phyloP scores from a whole-genome alignment of 2,113 vertebrate species.

The Pachycephala philippinensis region DNA sequence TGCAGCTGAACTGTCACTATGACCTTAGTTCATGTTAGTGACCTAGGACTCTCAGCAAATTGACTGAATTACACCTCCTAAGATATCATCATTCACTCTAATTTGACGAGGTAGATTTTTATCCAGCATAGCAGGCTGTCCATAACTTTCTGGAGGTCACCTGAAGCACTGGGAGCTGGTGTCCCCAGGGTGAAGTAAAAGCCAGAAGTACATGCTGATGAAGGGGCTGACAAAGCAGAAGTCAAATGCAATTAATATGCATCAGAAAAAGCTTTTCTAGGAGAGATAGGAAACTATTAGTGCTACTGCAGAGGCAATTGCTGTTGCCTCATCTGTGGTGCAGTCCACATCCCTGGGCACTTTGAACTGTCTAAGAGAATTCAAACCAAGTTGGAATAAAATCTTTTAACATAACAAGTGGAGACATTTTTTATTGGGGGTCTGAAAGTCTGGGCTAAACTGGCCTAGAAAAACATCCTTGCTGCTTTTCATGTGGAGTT shows the following conservation, averaged over 20 bases:
- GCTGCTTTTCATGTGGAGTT: not conserved
- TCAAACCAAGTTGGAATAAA: not conserved
- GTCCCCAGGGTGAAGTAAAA: not conserved
- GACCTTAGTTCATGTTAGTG: not conserved
- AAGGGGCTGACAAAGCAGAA: constrained; percentile 14
- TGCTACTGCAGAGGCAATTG: not conserved
- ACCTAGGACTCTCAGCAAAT: not conserved
- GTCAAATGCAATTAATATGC: not conserved
- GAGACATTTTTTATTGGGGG: not conserved
- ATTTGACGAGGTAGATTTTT: not conserved
- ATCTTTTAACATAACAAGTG: not conserved
- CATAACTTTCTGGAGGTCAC: not conserved
- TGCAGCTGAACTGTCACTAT: not conserved
- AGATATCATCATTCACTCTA: not conserved
- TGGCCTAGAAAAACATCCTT: not conserved
- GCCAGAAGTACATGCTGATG: not conserved
- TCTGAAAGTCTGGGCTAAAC: not conserved
- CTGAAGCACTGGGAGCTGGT: not conserved
- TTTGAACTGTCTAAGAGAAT: not conserved
- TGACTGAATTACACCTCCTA: not conserved
- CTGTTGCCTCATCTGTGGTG: not conserved
- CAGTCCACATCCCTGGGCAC: not conserved
- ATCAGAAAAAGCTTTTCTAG: not conserved
- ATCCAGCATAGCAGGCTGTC: not conserved
- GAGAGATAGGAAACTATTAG: not conserved